phyloP scores from a whole-genome alignment of 1,140 invertebrate species.

The Neodiprion fabricii region DNA sequence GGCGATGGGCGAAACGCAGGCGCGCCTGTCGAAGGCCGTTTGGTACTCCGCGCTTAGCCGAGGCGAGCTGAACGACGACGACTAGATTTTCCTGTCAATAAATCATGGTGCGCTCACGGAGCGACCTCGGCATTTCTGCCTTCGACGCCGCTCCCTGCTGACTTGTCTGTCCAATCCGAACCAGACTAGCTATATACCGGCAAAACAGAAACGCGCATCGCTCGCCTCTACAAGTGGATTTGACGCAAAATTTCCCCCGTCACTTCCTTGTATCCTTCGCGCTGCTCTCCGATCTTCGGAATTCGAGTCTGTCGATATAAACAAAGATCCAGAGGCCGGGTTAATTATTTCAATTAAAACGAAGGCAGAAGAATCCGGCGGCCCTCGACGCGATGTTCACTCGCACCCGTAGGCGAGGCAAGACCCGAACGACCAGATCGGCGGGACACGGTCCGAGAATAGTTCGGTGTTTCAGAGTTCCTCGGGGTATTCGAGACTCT shows the following conservation, averaged over 20 bases:
- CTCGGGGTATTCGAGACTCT: constrained; percentile 44
- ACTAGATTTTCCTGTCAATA: constrained; percentile 64
- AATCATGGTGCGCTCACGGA: constrained; percentile 50
- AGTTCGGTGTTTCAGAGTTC: not conserved
- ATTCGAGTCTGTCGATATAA: no score
- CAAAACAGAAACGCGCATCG: not conserved
- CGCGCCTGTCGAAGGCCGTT: constrained; percentile 36
- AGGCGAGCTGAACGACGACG: constrained; percentile 35
- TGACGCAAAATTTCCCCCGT: not conserved
- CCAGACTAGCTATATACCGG: not conserved
- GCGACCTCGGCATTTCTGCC: constrained; percentile 47
- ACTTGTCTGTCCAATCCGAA: constrained; percentile 5
- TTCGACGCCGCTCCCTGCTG: constrained; percentile 29
- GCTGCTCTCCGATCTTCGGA: not conserved
- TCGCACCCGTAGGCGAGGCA: not conserved
- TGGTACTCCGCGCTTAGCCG: constrained; percentile 42
- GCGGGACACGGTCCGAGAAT: not conserved
- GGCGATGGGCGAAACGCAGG: constrained; percentile 38
- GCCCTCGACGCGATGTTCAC: not conserved
- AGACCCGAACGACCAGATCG: not conserved
- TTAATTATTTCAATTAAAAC: constrained; percentile 8
- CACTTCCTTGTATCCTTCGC: not conserved
- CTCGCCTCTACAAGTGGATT: not conserved
- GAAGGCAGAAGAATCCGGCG: not conserved
- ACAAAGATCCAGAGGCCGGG: not conserved